Conservation (phyloP, 2,888 invertebrate species). For the Plagiodera versicolora region DNA sequence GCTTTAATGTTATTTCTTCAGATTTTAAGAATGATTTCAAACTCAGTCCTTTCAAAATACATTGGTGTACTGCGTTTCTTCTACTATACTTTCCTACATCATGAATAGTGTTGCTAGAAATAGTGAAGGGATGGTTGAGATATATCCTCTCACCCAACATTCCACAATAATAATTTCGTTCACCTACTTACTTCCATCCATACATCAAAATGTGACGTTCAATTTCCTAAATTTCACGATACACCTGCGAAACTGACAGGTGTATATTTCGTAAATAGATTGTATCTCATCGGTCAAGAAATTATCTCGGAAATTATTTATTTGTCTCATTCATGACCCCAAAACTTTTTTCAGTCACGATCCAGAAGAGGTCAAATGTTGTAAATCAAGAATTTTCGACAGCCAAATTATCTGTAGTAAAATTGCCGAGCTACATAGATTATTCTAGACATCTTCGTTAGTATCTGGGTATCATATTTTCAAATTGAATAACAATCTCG, state of each 20-base stretch:
- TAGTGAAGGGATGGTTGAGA: too few relatives aligned
- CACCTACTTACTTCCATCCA: too few relatives aligned
- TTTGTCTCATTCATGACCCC: conserved; percentile 22
- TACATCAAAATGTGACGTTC: too few relatives aligned
- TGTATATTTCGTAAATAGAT: background rate
- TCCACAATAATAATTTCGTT: too few relatives aligned
- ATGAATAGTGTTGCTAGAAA: too few relatives aligned
- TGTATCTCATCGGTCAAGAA: background rate
- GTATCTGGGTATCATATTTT: too few relatives aligned
- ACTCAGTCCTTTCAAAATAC: too few relatives aligned
- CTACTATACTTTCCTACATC: too few relatives aligned
- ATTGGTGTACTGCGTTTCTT: too few relatives aligned
- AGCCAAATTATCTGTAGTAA: conserved; percentile 23
- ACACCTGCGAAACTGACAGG: background rate
- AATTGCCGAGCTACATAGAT: conserved; percentile 1
- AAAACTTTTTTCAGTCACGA: conserved; percentile 23
- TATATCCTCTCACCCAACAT: background rate
- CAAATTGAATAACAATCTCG: too few relatives aligned
- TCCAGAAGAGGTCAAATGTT: conserved; percentile 13
- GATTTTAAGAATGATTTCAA: too few relatives aligned
- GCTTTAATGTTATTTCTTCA: too few relatives aligned
- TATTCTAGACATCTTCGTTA: conserved; percentile 12
- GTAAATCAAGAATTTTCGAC: conserved; percentile 24
- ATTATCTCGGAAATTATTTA: conserved; percentile 4
- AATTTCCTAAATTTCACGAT: background rate